Conservation (phyloP, 2,888 invertebrate genomes). For the Brachylomia viminalis region DNA sequence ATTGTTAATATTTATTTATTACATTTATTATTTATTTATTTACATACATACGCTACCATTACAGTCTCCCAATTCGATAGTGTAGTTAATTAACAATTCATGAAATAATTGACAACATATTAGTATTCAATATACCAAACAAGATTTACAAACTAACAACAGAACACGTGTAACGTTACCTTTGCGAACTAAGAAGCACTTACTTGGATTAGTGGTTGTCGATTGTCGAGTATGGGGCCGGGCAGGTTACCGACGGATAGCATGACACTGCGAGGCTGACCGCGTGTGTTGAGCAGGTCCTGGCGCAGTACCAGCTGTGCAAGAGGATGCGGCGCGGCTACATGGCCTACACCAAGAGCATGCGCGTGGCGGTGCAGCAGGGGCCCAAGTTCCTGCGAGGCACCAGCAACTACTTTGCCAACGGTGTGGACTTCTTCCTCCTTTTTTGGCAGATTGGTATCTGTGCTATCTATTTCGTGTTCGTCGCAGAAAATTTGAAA, state of each 20-base stretch:
- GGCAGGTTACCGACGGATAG: no score
- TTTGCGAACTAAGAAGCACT: background rate
- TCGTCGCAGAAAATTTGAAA: conserved; percentile 93
- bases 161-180: no score
- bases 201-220: background rate
- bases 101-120: no score
- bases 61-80: no score
- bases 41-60: no score
- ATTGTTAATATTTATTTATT: background rate
- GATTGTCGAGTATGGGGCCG: no score
- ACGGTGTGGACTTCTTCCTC: conserved; percentile 91
- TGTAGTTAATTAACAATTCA: no score
- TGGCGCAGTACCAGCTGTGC: conserved; percentile 42
- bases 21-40: no score
- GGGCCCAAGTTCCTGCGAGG: conserved; percentile 91
- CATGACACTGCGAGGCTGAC: background rate
- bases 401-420: conserved; percentile 83
- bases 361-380: conserved; percentile 92
- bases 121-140: no score
- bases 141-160: no score
- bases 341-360: conserved; percentile 94
- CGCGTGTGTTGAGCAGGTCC: conserved; percentile 17
- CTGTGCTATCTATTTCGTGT: conserved; percentile 96
- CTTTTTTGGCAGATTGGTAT: conserved; percentile 96
- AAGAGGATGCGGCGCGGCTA: conserved; percentile 85